Base-by-base conservation (phyloP, 2,113 vertebrate species). In the Etheostoma cragini region DNA sequence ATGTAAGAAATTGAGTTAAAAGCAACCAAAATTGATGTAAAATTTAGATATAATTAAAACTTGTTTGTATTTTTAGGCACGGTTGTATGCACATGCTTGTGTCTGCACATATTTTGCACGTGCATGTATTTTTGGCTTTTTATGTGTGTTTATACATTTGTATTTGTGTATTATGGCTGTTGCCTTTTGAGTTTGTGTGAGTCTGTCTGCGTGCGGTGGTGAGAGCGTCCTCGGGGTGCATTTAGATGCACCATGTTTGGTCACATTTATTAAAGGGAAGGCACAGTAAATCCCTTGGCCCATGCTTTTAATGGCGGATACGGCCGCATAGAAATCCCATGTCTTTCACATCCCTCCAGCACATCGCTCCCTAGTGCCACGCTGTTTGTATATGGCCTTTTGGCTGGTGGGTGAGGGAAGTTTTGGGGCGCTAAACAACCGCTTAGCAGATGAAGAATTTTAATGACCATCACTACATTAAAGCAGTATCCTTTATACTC, bases 381-480 rank as follows among this genome's bases (percentile, higher is more conserved):
- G 6, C 65, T 89, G 83, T 94, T 91, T 92, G 83, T 81, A 52
- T 87, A 84, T 66, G 86, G 88, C 68, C 66, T 82, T 79, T 86
- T 75, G 50, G 72, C 66, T 45, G 64, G 19, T 66, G 79, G 76
- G 81, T 45, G 65, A 78, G 24, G 81, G 63, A 67, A 52, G 56
- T 30, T 87, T 85, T 84, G 33, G 65, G 69, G 70, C 60, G 67
- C 83, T 89, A 92, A 93, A 90, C 65, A 77, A 82, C 85, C 8
- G 84, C 90, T 94, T 91, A 91, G 88, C 83, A 91, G 90, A 93
- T 93, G 88, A 93, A 93, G 88, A 91, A 91, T 91, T 92, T 89
- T 90, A 94, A 93, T 94, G 87, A 81, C 86, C 81, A 14, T 84
- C 56, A 81, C 83, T 22, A 46, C 90, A 88, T 88, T 78, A 90